These are phyloP conservation scores for Oostethus manadensis DNA, from an alignment of 2,113 vertebrate species.

Conservation along the genomic window DNA sequence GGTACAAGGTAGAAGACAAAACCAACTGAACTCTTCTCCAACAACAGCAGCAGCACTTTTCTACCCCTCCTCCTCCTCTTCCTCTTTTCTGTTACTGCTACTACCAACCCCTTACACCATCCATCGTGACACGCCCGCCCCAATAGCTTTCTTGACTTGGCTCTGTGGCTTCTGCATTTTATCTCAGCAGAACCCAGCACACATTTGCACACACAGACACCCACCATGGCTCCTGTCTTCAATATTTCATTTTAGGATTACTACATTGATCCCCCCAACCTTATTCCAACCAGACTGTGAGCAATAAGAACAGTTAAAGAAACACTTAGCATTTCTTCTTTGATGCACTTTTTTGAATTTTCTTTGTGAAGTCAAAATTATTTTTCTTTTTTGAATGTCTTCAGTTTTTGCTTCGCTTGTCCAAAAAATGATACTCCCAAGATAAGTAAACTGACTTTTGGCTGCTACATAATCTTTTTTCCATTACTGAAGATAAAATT, in stretches of 20 bases:
- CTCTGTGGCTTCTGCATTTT: conserved; percentile 55
- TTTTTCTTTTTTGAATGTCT: conserved; percentile 58
- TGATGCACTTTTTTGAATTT: conserved; percentile 35
- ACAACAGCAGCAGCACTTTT: conserved; percentile 75
- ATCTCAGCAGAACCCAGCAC: conserved; percentile 52
- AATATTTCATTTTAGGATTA: conserved; percentile 43
- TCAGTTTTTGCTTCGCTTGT: conserved; percentile 69
- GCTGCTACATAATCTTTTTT: conserved; percentile 68
- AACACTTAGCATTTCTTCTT: conserved; percentile 54
- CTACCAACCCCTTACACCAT: conserved; percentile 60
- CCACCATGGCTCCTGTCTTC: conserved; percentile 38
- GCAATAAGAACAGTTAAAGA: conserved; percentile 69
- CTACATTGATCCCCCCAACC: conserved; percentile 12
- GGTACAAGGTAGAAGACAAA: conserved; percentile 99
- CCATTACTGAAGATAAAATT: conserved; percentile 38
- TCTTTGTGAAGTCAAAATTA: conserved; percentile 44
- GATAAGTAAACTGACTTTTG: conserved; percentile 62
- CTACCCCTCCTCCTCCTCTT: conserved; percentile 66
- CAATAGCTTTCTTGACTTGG: conserved; percentile 52
- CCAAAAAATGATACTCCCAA: conserved; percentile 51
- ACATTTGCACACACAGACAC: conserved; percentile 17
- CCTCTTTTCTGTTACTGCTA: conserved; percentile 19
- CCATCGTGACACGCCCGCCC: conserved; percentile 48
- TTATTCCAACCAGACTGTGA: conserved; percentile 50
- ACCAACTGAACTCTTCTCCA: conserved; percentile 89